Conservation (phyloP, 92 coral and sea anemone genomes). For the Desmophyllum pertusum region DNA sequence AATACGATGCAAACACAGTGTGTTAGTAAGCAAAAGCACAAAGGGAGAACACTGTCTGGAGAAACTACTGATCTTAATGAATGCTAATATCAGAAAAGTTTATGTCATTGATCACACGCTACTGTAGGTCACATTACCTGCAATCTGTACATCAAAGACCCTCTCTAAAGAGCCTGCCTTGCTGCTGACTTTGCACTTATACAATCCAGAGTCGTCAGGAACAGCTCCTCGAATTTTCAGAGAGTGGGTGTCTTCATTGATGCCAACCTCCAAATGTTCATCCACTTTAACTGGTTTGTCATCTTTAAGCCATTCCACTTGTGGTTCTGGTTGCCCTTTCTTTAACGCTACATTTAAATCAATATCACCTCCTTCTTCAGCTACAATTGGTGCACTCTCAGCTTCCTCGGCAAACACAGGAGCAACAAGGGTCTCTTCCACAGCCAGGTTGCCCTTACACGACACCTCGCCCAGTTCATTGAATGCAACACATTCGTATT, state of each 20-base stretch:
- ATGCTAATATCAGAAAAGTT: not conserved
- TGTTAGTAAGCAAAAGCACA: not conserved
- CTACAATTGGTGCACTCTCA: slow-evolving; percentile 62
- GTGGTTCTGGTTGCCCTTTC: slow-evolving; percentile 86
- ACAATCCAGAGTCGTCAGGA: slow-evolving; percentile 83
- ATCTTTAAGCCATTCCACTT: slow-evolving; percentile 89
- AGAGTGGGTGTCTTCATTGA: slow-evolving; percentile 52
- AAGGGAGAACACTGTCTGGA: not conserved
- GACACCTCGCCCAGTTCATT: slow-evolving; percentile 69
- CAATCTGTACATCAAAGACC: slow-evolving; percentile 72
- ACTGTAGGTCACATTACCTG: slow-evolving; percentile 64
- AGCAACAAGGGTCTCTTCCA: slow-evolving; percentile 62
- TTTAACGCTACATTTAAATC: slow-evolving; percentile 72
- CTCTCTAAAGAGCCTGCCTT: slow-evolving; percentile 85
- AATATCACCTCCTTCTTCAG: slow-evolving; percentile 76
- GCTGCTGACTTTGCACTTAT: slow-evolving; percentile 87
- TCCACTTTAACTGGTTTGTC: slow-evolving; percentile 67
- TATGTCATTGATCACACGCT: not conserved
- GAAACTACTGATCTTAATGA: too few species aligned
- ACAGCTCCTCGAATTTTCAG: slow-evolving; percentile 62
- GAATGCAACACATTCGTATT: slow-evolving; percentile 73
- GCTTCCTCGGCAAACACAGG: slow-evolving; percentile 65
- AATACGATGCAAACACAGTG: too few species aligned
- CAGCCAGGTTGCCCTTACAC: slow-evolving; percentile 57
- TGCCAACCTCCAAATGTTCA: slow-evolving; percentile 59